Percentiles rank a stretch among this genome's conserved stretches.
phyloP scores from a whole-genome alignment of 1,140 invertebrate genomes.

The Diploscapter pachys region DNA sequence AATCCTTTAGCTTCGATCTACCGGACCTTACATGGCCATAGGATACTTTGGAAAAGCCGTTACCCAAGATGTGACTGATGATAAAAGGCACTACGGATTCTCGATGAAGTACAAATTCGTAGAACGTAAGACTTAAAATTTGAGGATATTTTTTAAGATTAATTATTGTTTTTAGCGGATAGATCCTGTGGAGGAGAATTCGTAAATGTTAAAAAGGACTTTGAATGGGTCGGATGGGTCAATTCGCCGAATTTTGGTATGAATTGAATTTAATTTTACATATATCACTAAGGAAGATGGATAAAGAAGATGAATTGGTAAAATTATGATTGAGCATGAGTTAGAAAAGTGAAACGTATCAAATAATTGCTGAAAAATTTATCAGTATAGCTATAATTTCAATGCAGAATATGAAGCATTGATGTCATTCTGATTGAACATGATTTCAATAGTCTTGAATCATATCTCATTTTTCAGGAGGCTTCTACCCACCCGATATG shows the following conservation, averaged over 20 bases:
- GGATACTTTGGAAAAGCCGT: conserved; percentile 16
- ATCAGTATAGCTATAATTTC: too few relatives aligned
- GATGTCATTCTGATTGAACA: too few relatives aligned
- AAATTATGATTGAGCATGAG: too few relatives aligned
- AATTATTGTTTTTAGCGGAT: conserved; percentile 51
- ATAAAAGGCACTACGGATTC: conserved; percentile 54
- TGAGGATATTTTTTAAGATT: conserved; percentile 23
- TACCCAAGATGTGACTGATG: conserved; percentile 49
- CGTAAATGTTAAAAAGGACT: conserved; percentile 20
- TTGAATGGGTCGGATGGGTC: conserved; percentile 35
- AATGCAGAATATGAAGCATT: too few relatives aligned
- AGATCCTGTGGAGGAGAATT: conserved; percentile 42
- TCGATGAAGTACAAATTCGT: conserved; percentile 58
- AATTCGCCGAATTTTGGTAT: conserved; percentile 50
- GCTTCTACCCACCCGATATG: conserved; percentile 51
- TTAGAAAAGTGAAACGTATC: too few relatives aligned
- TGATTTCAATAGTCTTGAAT: conserved; percentile 12
- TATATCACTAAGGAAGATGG: too few relatives aligned
- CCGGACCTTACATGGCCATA: conserved; percentile 24
- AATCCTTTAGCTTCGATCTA: conserved; percentile 3
- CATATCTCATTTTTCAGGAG: conserved; percentile 52
- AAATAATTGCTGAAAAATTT: too few relatives aligned
- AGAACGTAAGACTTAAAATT: conserved; percentile 57
- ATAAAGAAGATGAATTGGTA: too few relatives aligned
- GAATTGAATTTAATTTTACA: too few relatives aligned